Percentiles rank a stretch among this genome's conserved stretches.
These are phyloP conservation scores for Cottoperca gobio DNA, from an alignment of 2,797 vertebrate species.

Conservation along the genomic window DNA sequence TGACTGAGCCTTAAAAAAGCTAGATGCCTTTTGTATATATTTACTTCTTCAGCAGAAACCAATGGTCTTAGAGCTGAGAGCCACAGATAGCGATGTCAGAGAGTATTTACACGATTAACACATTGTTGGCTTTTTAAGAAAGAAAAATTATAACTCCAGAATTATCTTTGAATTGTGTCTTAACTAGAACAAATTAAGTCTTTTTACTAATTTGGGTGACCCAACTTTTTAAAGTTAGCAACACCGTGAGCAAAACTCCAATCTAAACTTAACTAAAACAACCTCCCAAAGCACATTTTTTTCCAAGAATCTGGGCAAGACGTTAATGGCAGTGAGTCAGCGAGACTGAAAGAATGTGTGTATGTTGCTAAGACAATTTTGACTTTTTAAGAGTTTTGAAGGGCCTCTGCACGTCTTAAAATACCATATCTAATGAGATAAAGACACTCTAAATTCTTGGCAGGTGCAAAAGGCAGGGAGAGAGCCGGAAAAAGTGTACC, in stretches of 20 bases:
- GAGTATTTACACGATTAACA: neutral
- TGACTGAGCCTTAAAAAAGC: too few species aligned
- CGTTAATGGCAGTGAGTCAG: neutral
- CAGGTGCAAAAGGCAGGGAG: conserved; percentile 16
- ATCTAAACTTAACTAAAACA: neutral
- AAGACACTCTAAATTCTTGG: neutral
- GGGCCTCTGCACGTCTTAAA: neutral
- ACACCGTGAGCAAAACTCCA: neutral
- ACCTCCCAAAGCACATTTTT: too few species aligned
- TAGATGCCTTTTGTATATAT: too few species aligned
- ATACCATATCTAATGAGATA: neutral
- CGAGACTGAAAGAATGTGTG: neutral
- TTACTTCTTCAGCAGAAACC: neutral
- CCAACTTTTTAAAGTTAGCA: neutral
- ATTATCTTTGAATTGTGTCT: neutral
- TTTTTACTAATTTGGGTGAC: neutral
- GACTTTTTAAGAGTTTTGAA: neutral
- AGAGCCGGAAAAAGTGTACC: conserved; percentile 5
- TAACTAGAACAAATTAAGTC: too few species aligned
- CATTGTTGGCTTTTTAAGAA: neutral
- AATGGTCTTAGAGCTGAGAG: neutral
- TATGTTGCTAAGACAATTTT: neutral
- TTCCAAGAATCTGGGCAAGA: too few species aligned
- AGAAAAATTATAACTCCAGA: neutral
- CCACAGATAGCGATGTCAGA: neutral